Evolutionary conservation across 2,797 vertebrate species (phyloP).

Genomic region (Channallabes apus): DNA sequence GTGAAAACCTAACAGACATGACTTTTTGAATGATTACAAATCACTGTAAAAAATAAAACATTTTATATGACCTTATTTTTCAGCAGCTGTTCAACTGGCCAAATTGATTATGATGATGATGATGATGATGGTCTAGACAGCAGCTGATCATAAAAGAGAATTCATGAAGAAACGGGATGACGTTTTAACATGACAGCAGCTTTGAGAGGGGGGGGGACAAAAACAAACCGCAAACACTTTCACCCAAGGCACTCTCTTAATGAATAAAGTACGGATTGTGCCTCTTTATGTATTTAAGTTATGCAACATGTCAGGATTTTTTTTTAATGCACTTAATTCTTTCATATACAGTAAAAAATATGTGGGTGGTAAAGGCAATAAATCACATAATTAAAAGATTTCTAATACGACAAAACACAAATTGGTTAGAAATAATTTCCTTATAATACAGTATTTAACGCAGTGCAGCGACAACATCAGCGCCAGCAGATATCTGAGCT

Average conservation of each 20-base stretch:
- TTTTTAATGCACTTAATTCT: slow-evolving; percentile 15
- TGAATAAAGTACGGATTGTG: slow-evolving; percentile 34
- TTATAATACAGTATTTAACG: slow-evolving; percentile 34
- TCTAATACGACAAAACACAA: slow-evolving; percentile 9
- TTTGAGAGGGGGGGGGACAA: not conserved
- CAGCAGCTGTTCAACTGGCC: slow-evolving; percentile 9
- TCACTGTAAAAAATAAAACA: not conserved
- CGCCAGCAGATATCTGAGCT: slow-evolving; percentile 4
- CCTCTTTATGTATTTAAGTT: not conserved
- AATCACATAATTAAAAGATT: slow-evolving; percentile 20
- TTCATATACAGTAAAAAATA: slow-evolving; percentile 21
- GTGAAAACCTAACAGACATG: not conserved
- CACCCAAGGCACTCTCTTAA: slow-evolving; percentile 4
- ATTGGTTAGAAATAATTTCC: slow-evolving; percentile 9
- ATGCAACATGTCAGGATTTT: not conserved
- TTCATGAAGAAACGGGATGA: not conserved
- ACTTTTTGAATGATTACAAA: slow-evolving; percentile 2
- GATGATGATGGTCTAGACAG: not conserved
- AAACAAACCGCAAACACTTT: not conserved
- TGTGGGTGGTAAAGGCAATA: slow-evolving; percentile 1
- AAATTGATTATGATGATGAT: not conserved
- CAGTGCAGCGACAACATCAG: slow-evolving; percentile 37
- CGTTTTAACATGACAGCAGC: slow-evolving; percentile 26
- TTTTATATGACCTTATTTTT: not conserved
- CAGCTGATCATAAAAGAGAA: slow-evolving; percentile 1